These are phyloP conservation scores for Dolichomitus sp. DNA, from an alignment of 2,888 invertebrate species.

Conservation along the genomic window DNA sequence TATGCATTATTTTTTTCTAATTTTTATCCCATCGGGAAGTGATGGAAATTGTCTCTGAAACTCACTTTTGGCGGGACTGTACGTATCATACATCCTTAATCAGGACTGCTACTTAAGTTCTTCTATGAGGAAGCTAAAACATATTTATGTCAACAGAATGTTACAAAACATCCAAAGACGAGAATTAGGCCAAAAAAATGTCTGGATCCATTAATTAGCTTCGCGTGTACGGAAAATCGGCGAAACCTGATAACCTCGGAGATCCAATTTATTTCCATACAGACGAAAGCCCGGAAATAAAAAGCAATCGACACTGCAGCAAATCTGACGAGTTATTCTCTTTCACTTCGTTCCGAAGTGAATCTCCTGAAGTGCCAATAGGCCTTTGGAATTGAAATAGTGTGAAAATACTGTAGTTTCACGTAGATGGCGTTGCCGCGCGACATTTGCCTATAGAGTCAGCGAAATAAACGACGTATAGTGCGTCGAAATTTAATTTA, in stretches of 20 bases:
- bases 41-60: too few relatives aligned
- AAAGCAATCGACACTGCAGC: slow-evolving; percentile 31
- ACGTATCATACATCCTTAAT: too few relatives aligned
- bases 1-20: too few relatives aligned
- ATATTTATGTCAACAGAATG: too few relatives aligned
- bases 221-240: slow-evolving; percentile 13
- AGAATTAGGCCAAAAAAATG: too few relatives aligned
- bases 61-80: too few relatives aligned
- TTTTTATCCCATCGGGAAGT: too few relatives aligned
- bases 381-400: neutral
- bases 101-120: too few relatives aligned
- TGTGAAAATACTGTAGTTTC: neutral
- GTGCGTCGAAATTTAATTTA: slow-evolving; percentile 43
- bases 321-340: slow-evolving; percentile 13
- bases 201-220: too few relatives aligned
- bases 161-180: too few relatives aligned
- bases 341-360: neutral
- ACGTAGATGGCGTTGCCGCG: neutral
- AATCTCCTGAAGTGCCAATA: slow-evolving; percentile 5
- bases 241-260: slow-evolving; percentile 19
- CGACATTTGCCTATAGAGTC: slow-evolving; percentile 31
- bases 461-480: slow-evolving; percentile 36
- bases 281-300: slow-evolving; percentile 44
- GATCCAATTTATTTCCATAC: slow-evolving; percentile 31
- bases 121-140: too few relatives aligned